Base-by-base conservation (phyloP, 2,113 vertebrate genomes). In the Orientallactaga bullata region DNA sequence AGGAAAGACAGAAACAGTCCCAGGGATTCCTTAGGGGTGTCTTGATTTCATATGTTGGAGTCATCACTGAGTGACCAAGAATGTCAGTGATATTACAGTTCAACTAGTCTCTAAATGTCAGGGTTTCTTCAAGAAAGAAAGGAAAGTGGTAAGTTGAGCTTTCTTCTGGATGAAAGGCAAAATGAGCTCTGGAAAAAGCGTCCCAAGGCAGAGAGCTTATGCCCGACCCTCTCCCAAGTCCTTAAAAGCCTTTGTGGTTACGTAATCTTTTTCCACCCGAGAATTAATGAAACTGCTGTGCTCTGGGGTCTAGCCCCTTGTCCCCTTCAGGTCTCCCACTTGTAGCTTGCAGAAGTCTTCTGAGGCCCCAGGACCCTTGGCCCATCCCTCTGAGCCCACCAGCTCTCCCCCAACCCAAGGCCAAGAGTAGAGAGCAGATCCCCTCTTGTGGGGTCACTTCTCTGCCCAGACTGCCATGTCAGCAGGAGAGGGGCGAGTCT, bases 241-340 rank as follows among this genome's bases (percentile, higher is more conserved):
- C 94, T 92, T 88, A 85, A 80, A 94, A 68, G 91, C 88, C 89
- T 97, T 94, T 15, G 0, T 55, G 89, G 35, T 96, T 93, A 92
- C 39, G 82, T 96, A 91, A 96, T 92, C 39, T 65, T 87, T 58
- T 94, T 94, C 96, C 85, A 95, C 91, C 93, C 96, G 93, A 58
- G 21, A 95, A 85, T 89, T 81, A 76, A 71, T 61, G 73, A 73
- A 94, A 83, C 61, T 26, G 60, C 91, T 71, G 18, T 72, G 94
- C 60, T 51, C 89, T 13, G 20, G 78, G 65, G n/a, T 28, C 66
- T 18, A 1, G 47, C 85, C 99, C 99, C 16, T 98, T 85, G 97
- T 99, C 65, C 99, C 98, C 98, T 98, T 99, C 98, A 91, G 93
- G 32, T 0, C 65, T 32, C 74, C 69, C 94, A 63, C 28, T 42